These are phyloP conservation scores for Sebastes dallii DNA, from an alignment of 2,797 vertebrate species.

Conservation along the genomic window DNA sequence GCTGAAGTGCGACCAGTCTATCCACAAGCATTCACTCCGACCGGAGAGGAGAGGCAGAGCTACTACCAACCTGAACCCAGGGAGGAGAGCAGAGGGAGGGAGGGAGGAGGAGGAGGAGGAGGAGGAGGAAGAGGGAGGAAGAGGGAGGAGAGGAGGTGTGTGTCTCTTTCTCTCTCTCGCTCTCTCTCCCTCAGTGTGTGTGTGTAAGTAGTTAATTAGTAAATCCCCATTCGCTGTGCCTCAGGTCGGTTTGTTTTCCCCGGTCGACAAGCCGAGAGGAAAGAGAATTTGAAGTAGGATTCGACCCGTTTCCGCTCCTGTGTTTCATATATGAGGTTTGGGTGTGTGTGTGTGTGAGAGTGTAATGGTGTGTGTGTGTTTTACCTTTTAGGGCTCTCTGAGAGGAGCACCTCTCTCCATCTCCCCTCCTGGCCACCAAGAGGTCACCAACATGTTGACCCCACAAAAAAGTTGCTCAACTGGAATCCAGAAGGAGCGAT, in stretches of 20 bases:
- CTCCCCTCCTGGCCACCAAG: slow-evolving; percentile 15
- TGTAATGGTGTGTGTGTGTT: slow-evolving; percentile 13
- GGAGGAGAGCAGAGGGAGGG: slow-evolving; percentile 74
- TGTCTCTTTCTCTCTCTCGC: slow-evolving; percentile 39
- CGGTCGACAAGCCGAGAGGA: slow-evolving; percentile 90
- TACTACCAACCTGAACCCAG: slow-evolving; percentile 76
- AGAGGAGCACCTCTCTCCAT: slow-evolving; percentile 42
- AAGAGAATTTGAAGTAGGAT: slow-evolving; percentile 91
- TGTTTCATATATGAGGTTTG: slow-evolving; percentile 83
- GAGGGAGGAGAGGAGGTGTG: slow-evolving; percentile 66
- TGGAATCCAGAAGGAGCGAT: background rate
- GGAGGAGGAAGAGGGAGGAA: slow-evolving; percentile 16
- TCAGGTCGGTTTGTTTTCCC: slow-evolving; percentile 89
- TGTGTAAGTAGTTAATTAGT: slow-evolving; percentile 88
- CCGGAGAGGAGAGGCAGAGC: slow-evolving; percentile 77
- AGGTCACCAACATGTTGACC: slow-evolving; percentile 18
- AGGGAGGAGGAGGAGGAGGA: slow-evolving; percentile 38
- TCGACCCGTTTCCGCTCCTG: slow-evolving; percentile 89
- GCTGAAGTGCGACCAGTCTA: slow-evolving; percentile 65
- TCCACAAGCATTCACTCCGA: slow-evolving; percentile 74
- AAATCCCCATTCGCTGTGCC: slow-evolving; percentile 88
- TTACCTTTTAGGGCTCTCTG: slow-evolving; percentile 26
- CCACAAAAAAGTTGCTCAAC: slow-evolving; percentile 31
- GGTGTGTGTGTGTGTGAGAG: slow-evolving; percentile 46
- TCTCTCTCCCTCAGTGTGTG: slow-evolving; percentile 8